Conservation (phyloP, 2,888 invertebrate species). For the Apodemia zela region DNA sequence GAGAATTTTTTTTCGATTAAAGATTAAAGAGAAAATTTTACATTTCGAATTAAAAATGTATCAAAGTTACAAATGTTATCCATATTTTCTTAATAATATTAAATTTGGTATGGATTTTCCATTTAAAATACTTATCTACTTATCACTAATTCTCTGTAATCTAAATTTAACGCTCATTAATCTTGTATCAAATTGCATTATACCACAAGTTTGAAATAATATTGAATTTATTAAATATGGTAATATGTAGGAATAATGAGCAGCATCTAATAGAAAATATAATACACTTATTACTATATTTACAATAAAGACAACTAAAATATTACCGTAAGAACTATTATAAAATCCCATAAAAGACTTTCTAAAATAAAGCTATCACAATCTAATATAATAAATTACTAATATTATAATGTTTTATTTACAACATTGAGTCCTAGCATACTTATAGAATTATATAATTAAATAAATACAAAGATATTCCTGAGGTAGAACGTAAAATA, state of each 20-base stretch:
- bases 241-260: neutral
- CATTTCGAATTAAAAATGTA: neutral
- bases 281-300: conserved; percentile 7
- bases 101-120: conserved; percentile 35
- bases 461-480: conserved; percentile 39
- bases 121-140: conserved; percentile 15
- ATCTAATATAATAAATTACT: conserved; percentile 72
- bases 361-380: conserved; percentile 61
- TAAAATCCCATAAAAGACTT: conserved; percentile 8
- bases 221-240: neutral
- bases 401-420: conserved; percentile 36
- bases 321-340: neutral
- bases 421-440: conserved; percentile 31
- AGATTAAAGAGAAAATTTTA: no score
- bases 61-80: conserved; percentile 17
- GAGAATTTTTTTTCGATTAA: no score
- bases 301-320: neutral
- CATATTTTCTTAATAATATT: conserved; percentile 28
- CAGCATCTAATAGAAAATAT: conserved; percentile 3
- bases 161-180: neutral
- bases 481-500: conserved; percentile 74
- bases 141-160: neutral
- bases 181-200: neutral
- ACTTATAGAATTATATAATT: conserved; percentile 23
- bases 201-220: neutral